A percentile compares a stretch with the other conserved stretches of the same genome.
These are phyloP conservation scores for Oikopleura dioica DNA, from an alignment of 23 tunicate species.

Conservation along the genomic window DNA sequence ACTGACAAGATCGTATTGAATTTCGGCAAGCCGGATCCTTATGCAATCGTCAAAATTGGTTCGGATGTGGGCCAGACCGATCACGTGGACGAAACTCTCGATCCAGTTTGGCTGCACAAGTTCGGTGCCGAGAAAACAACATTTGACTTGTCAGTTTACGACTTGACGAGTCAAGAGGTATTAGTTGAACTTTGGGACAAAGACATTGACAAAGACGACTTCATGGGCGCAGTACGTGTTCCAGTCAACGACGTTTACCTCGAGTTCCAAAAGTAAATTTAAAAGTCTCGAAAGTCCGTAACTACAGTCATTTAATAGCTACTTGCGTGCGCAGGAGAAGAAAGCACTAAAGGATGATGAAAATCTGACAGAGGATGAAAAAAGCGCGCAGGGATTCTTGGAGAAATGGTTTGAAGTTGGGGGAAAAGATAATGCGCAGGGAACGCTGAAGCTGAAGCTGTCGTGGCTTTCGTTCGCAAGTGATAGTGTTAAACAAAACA, in stretches of 20 bases:
- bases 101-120: neutral
- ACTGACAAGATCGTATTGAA: neutral
- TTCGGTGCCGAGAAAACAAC: neutral
- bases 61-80: neutral
- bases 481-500: neutral
- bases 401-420: neutral
- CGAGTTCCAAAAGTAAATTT: neutral
- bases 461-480: neutral
- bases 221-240: neutral
- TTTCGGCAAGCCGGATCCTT: neutral
- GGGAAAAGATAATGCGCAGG: neutral
- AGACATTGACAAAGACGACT: neutral
- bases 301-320: neutral
- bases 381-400: neutral
- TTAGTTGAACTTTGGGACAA: slow-evolving; percentile 1
- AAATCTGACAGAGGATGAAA: neutral
- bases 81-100: neutral
- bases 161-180: neutral
- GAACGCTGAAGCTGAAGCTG: neutral
- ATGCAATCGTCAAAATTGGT: neutral
- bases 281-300: too few species aligned
- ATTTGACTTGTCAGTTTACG: neutral
- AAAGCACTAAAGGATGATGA: neutral
- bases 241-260: neutral
- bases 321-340: neutral